These are phyloP conservation scores for Tiliqua scincoides DNA, from an alignment of 2,113 vertebrate species.

Conservation along the genomic window DNA sequence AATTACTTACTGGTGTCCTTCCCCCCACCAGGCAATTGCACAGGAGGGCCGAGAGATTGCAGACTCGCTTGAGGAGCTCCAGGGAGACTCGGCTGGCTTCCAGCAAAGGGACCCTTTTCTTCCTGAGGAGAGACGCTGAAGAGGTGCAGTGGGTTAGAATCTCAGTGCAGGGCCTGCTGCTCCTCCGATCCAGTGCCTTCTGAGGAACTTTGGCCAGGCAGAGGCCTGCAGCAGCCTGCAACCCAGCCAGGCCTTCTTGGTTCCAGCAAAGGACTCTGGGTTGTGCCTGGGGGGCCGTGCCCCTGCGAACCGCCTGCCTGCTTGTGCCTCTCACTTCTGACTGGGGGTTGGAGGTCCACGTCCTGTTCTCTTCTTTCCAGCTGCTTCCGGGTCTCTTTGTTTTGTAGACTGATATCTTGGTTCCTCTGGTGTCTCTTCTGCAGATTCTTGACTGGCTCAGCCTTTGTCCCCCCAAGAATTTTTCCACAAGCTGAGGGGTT, in stretches of 20 bases:
- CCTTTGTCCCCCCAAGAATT: not conserved
- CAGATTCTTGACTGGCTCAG: not conserved
- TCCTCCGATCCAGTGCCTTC: rapidly evolving
- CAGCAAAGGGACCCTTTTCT: not conserved
- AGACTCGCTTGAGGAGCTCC: conserved; percentile 35
- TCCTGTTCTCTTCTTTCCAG: not conserved
- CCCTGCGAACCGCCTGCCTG: too few relatives aligned
- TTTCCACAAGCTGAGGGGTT: too few relatives aligned
- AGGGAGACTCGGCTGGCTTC: conserved; percentile 25
- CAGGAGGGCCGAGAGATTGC: conserved; percentile 65
- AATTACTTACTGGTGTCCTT: not conserved
- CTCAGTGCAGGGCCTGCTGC: rapidly evolving
- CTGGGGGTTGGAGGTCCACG: too few relatives aligned
- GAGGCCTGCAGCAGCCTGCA: not conserved
- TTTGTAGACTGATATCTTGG: not conserved
- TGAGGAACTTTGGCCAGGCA: not conserved
- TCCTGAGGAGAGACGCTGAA: rapidly evolving
- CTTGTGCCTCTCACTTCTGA: too few relatives aligned
- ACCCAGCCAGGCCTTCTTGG: too few relatives aligned
- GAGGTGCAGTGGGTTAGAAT: rapidly evolving
- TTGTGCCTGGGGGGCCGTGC: too few relatives aligned
- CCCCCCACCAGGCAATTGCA: conserved; percentile 60
- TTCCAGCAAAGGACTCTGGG: too few relatives aligned
- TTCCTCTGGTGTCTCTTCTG: not conserved
- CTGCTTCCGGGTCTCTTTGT: not conserved